phyloP scores from a whole-genome alignment of 2,113 vertebrate genomes.

The Bettongia penicillata region DNA sequence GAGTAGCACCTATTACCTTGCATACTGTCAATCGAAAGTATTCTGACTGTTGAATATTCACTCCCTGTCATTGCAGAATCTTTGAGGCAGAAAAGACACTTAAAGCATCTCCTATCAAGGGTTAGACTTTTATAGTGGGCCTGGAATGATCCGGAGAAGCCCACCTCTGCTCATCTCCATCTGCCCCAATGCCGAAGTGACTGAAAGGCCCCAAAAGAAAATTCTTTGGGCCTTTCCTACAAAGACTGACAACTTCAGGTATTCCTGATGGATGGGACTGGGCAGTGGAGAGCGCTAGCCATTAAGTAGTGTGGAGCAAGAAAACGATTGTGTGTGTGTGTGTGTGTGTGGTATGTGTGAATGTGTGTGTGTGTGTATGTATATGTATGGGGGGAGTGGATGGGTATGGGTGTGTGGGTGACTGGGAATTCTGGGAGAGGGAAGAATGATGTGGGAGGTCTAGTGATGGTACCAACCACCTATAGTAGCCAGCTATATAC shows the following conservation, averaged over 20 bases:
- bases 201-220: background rate
- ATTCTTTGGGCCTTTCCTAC: background rate
- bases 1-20: background rate
- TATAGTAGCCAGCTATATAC: background rate
- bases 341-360: too few species aligned
- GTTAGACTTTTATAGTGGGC: background rate
- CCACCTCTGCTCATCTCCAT: background rate
- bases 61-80: background rate
- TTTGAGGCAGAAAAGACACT: background rate
- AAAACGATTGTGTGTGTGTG: too few species aligned
- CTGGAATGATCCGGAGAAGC: background rate
- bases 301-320: background rate
- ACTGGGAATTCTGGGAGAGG: background rate
- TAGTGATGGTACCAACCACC: background rate
- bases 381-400: too few species aligned
- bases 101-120: background rate
- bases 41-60: conserved; percentile 20
- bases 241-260: background rate
- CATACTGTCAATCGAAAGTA: background rate
- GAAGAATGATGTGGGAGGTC: background rate
- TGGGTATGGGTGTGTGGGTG: too few species aligned
- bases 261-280: background rate
- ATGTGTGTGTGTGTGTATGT: too few species aligned
- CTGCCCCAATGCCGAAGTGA: background rate
- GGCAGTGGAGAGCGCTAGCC: background rate